These are phyloP conservation scores for Stichodactyla helianthus DNA, from an alignment of 64 coral and sea anemone genomes.

Conservation along the genomic window DNA sequence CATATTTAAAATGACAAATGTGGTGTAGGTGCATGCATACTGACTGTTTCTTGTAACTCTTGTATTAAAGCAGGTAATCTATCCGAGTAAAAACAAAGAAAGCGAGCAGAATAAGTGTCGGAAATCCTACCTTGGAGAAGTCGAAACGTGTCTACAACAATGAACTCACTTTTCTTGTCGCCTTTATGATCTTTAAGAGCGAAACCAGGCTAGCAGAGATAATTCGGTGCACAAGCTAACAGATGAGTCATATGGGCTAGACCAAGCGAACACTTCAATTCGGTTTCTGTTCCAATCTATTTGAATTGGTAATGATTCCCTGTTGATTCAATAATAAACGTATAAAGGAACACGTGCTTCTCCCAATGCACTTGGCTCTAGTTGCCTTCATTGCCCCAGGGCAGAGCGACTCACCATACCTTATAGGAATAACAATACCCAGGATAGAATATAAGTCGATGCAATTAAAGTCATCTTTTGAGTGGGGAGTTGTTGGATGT, in stretches of 20 bases:
- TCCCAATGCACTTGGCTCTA: too few relatives aligned
- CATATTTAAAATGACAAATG: too few relatives aligned
- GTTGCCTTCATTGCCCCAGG: too few relatives aligned
- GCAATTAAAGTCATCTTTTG: constrained; percentile 1
- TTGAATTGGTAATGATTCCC: too few relatives aligned
- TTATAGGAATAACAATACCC: too few relatives aligned
- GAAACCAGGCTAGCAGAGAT: background rate
- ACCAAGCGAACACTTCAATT: background rate
- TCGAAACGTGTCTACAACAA: background rate
- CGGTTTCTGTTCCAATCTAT: background rate
- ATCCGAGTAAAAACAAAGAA: too few relatives aligned
- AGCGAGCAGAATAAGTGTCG: background rate
- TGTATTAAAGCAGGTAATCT: too few relatives aligned
- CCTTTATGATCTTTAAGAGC: background rate
- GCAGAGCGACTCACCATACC: too few relatives aligned
- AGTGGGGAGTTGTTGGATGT: background rate
- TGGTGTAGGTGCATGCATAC: too few relatives aligned
- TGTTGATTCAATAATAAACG: too few relatives aligned
- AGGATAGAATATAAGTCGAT: background rate
- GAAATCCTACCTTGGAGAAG: background rate
- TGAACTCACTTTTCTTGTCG: background rate
- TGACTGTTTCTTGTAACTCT: too few relatives aligned
- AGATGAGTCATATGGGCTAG: background rate
- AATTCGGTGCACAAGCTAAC: background rate
- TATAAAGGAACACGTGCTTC: too few relatives aligned